phyloP scores from a whole-genome alignment of 2,797 vertebrate genomes.

The Coccyzus lansbergi region DNA sequence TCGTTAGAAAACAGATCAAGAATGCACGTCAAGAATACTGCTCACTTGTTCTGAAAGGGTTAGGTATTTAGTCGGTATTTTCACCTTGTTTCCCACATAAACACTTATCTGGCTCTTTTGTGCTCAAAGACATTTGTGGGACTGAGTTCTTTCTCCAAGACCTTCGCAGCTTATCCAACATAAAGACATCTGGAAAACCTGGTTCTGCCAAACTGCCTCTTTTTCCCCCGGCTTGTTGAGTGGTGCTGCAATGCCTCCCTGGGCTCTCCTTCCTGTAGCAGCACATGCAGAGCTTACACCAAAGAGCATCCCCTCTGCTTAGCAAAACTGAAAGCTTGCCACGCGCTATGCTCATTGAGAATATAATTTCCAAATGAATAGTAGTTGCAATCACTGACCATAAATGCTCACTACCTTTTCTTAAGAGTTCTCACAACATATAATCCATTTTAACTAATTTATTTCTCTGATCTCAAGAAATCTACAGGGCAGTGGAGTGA shows the following conservation, averaged over 20 bases:
- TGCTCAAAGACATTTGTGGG: not conserved
- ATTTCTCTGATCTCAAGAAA: not conserved
- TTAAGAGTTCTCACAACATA: not conserved
- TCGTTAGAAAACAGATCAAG: not conserved
- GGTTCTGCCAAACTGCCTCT: not conserved
- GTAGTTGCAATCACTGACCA: not conserved
- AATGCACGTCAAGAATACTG: not conserved
- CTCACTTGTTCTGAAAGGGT: not conserved
- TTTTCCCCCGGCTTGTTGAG: rapidly evolving
- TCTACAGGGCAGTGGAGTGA: not conserved
- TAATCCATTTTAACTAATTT: constrained; percentile 12
- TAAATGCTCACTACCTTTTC: not conserved
- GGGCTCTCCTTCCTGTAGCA: not conserved
- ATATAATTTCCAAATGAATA: not conserved
- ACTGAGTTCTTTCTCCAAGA: not conserved
- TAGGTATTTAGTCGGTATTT: not conserved
- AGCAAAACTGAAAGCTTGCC: not conserved
- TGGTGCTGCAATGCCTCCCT: not conserved
- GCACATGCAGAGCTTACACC: not conserved
- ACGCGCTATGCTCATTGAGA: not conserved
- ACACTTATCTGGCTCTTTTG: not conserved
- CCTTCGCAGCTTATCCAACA: not conserved
- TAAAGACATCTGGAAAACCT: not conserved
- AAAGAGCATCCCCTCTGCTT: not conserved
- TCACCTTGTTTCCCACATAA: not conserved